Evolutionary conservation across 2,888 invertebrate genomes (phyloP).

Genomic region (Pyrgus malvae): DNA sequence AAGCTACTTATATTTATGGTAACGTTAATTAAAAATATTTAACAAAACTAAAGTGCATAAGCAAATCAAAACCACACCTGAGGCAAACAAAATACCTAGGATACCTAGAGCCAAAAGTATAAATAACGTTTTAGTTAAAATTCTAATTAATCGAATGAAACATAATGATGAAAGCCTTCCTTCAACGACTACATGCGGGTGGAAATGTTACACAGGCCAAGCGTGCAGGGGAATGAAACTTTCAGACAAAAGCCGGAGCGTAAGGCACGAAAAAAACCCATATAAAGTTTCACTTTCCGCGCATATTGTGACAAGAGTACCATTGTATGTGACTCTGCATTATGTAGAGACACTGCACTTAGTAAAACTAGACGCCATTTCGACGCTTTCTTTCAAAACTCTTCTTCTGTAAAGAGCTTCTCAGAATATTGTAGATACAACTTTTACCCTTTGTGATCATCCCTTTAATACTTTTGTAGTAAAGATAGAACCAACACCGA

Average conservation of each 20-base stretch:
- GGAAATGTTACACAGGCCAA: conserved; percentile 43
- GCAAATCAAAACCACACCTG: no score
- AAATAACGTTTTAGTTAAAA: no score
- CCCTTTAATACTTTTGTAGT: no score
- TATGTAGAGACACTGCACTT: conserved; percentile 37
- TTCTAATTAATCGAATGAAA: conserved; percentile 37
- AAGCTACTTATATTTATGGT: no score
- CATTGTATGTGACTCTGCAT: conserved; percentile 43
- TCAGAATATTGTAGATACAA: conserved; percentile 8
- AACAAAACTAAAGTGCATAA: no score
- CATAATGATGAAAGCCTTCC: conserved; percentile 57
- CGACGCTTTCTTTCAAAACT: conserved; percentile 40
- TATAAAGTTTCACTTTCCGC: conserved; percentile 63
- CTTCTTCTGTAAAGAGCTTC: conserved; percentile 2
- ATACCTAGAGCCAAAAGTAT: no score
- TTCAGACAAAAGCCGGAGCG: conserved; percentile 51
- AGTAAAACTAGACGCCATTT: conserved; percentile 50
- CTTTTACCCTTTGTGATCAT: no score
- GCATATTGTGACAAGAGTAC: conserved; percentile 48
- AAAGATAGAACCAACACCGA: no score
- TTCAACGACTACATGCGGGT: conserved; percentile 42
- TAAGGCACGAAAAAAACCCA: conserved; percentile 52
- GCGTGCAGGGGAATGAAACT: conserved; percentile 29
- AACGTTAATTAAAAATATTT: no score
- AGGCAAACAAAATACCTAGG: no score